phyloP scores from a whole-genome alignment of 2,888 invertebrate genomes.

The Caenorhabditis angaria region DNA sequence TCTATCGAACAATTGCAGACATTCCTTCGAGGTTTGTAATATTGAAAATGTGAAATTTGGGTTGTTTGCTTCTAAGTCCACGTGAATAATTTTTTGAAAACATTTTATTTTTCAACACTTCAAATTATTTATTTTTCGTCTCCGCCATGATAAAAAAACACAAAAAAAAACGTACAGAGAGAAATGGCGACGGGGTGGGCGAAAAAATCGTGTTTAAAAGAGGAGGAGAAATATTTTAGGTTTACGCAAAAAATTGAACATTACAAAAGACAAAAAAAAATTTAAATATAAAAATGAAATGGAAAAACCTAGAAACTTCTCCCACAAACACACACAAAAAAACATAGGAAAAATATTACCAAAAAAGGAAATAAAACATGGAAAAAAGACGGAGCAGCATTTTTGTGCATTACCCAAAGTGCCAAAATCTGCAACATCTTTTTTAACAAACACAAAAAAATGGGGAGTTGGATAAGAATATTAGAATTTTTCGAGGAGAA shows the following conservation, averaged over 20 bases:
- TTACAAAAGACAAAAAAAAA: background rate
- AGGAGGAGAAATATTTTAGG: background rate
- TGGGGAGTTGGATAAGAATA: slow-evolving; percentile 8
- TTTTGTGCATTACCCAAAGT: background rate
- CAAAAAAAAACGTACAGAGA: background rate
- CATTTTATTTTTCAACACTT: too few species aligned
- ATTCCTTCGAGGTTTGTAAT: too few species aligned
- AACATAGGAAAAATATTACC: background rate
- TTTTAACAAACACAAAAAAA: slow-evolving; percentile 8
- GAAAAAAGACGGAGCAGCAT: background rate
- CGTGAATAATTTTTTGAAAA: too few species aligned
- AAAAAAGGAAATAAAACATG: background rate
- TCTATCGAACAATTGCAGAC: too few species aligned
- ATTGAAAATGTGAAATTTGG: too few species aligned
- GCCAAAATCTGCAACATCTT: slow-evolving; percentile 3
- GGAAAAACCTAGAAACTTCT: background rate
- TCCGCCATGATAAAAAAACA: slow-evolving; percentile 11
- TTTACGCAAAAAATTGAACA: too few species aligned
- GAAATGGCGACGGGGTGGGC: background rate
- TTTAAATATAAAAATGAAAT: slow-evolving; percentile 8
- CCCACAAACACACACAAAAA: background rate
- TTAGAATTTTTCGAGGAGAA: slow-evolving; percentile 10
- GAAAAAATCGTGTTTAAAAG: background rate
- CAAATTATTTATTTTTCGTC: slow-evolving; percentile 25
- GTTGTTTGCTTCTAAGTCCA: too few species aligned